Base-by-base conservation (phyloP, 2,888 invertebrate species). In the Spodoptera picta region DNA sequence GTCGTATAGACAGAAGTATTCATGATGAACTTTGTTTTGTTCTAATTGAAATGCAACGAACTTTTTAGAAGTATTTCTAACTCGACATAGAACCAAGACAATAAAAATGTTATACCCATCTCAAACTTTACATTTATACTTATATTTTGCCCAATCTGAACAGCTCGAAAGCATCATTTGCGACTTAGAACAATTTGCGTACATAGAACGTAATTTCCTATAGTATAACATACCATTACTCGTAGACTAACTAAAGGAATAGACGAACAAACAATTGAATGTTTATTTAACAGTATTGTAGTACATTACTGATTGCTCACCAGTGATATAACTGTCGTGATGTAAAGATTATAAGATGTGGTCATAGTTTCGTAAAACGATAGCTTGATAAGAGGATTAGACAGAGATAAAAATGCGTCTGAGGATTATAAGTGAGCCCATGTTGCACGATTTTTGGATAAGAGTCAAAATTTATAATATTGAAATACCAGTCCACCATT, bases 201-300 rank as follows among this genome's bases (percentile, higher is more conserved):
- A 36, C 36, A 36, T 9, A 36, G 1, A 36, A 5, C 36, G 36
- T 36, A 36, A 36, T 36, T 36, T 36, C 36, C 36, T 48, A 11
- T 46, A 47, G 10, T 60, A 73, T 69, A 60, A 65, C 57, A 77
- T 70, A 74, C 64, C 61, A 70, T 56, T 24, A 45, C 52, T 62
- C 64, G 71, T 64, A 57, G 31, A 75, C 23, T n/a, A 61, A 63
- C 71, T 69, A 71, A 72, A 73, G 71, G 71, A 62, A 69, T 64
- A 64, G 69, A 79, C 80, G 82, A 77, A 83, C 65, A 76, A 81
- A 82, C 81, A 83, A 83, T 82, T 62, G 67, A 36, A 71, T 87
- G 81, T 87, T 86, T 87, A 79, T 81, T 77, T 82, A 79, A 80
- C 73, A 77, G 74, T 69, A 69, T 64, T 71, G 57, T 73, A 68